Conservation (phyloP, 2,797 vertebrate genomes). For the Petrocephalus sullivani region DNA sequence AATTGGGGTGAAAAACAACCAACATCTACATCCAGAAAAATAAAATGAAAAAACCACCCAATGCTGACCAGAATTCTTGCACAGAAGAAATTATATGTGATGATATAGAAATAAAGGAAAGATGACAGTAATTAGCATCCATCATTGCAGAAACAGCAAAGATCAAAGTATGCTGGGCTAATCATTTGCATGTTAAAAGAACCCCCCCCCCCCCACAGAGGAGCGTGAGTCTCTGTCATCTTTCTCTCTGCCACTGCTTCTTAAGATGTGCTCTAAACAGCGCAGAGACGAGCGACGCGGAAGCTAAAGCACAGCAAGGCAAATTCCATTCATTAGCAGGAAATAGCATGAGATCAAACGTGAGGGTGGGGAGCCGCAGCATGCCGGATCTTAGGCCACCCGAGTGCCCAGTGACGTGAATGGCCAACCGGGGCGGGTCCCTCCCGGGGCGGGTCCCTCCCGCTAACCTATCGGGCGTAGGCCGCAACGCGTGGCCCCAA, state of each 20-base stretch:
- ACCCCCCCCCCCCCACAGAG: slow-evolving; percentile 47
- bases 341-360: neutral
- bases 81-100: neutral
- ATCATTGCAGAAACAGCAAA: slow-evolving; percentile 44
- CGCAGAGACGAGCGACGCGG: slow-evolving; percentile 40
- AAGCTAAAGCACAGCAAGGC: neutral
- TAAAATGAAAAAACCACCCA: neutral
- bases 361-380: neutral
- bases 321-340: neutral
- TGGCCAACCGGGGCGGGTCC: too few species aligned
- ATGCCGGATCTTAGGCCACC: neutral
- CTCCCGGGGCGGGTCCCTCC: neutral
- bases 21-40: neutral
- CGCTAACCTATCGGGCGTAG: neutral
- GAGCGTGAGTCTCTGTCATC: slow-evolving; percentile 52
- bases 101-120: slow-evolving; percentile 18
- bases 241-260: slow-evolving; percentile 32
- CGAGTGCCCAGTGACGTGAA: neutral
- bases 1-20: neutral
- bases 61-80: neutral
- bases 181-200: slow-evolving; percentile 66
- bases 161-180: slow-evolving; percentile 55
- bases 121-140: slow-evolving; percentile 43
- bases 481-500: neutral
- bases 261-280: slow-evolving; percentile 48